Evolutionary conservation across 2,888 invertebrate genomes (phyloP), one percentile per base, ranked within the genome.

Genomic region (Campoplex nolae): DNA sequence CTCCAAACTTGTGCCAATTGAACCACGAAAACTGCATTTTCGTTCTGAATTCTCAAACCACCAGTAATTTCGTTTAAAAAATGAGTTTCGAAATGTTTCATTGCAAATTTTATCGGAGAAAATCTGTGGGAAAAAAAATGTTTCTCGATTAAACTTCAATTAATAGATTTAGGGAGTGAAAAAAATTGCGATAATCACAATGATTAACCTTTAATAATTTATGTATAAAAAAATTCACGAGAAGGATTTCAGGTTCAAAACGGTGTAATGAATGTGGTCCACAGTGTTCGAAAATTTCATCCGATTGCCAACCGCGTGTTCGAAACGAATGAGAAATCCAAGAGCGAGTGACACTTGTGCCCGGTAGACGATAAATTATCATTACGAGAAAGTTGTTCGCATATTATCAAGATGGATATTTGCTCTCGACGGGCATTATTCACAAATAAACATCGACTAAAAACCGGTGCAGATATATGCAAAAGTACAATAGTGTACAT

Each of bases 311-410:
- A 8, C 16, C 16, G 42, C n/a, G 13, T n/a, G 68, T 9, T 68
- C 3, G 35, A 68, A 42, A 68, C 18, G 38, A 68, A 68, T 68
- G 68, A 42, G 68, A 68, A 68, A 68, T 62, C 42, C 42, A 68
- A 68, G 42, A 42, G 68, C n/a, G 38, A 42, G 68, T 68, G 38
- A 68, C 68, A 51, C 73, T 54, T 28, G 51, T 18, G 18, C 73
- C 4, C 38, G 83, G 56, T 54, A 79, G n/a, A 74, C 62, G 28
- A 80, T 83, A 83, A 83, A 86, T 83, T 76, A 73, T 83, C 54
- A 80, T 86, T 86, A 83, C 56, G 76, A 23, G 23, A 76, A 65
- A 48, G 71, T 38, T 48, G 56, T 65, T 23, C 56, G 67, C 79
- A 56, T 80, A 76, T 83, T 83, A 80, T 86, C 56, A 78, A 32